Base-by-base conservation (phyloP, 2,888 invertebrate genomes). In the Cremastinae sp. region DNA sequence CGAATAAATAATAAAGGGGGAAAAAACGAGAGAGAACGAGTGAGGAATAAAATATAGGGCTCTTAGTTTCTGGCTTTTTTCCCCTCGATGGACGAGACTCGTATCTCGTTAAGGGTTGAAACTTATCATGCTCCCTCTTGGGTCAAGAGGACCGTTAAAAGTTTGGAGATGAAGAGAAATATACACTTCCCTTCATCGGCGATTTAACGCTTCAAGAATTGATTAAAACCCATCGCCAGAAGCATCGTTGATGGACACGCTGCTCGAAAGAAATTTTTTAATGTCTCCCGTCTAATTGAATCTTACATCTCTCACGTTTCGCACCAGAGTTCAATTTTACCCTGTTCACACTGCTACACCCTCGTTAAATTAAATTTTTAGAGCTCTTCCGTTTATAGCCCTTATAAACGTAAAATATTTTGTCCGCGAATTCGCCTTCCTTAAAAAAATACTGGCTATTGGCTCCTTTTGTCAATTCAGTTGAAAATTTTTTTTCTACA, bases 231-330 rank as follows among this genome's bases (percentile, higher is more conserved):
- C 56, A 47, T 61, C 20, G 47, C 18, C n/a, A 43, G 43, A 66
- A 38, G 18, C 10, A 5, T 20, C 34, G 36, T 28, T n/a, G 3
- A 22, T 18, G 34, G 49, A 56, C 47, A 38, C 3, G 22, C 10
- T 51, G 53, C 34, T 47, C 41, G 54, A 43, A 47, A 12, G 51
- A 64, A 64, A 47, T 54, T 53, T 54, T 38, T 62, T 53, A 59
- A 65, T 69, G 64, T 56, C 34, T 41, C 49, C 43, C 54, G 51
- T 14, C 43, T 75, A 61, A 75, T 75, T 75, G 59, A 70, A 75
- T 65, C 59, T 70, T 59, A 28, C 16, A 53, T 47, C 47, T n/a
- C 14, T 59, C 12, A 51, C 8, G 45, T 28, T 47, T 38, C 3
- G 45, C 9, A 8, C 47, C 38, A 41, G 41, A 75, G 47, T 65